Percentiles rank a stretch among this genome's conserved stretches.
Evolutionary conservation across 2,888 invertebrate genomes (phyloP).

Genomic region (Clivina fossor): DNA sequence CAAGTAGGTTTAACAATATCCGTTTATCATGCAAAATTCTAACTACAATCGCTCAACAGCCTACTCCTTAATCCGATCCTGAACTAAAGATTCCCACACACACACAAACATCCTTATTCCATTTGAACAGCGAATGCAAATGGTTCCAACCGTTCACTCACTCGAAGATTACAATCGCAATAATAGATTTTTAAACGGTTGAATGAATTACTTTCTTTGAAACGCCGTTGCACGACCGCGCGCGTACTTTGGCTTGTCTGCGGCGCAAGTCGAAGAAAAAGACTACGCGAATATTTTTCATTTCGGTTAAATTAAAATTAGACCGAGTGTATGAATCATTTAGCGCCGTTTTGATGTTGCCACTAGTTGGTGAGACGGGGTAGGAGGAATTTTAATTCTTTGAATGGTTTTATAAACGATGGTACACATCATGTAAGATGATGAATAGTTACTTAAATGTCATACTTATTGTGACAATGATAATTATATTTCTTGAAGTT

Average conservation of each 20-base stretch:
- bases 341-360: slow-evolving; percentile 13
- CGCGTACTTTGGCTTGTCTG: background rate
- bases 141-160: slow-evolving; percentile 17
- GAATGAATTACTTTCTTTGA: slow-evolving; percentile 29
- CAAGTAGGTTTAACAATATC: too few species aligned
- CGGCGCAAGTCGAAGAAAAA: slow-evolving; percentile 18
- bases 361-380: background rate
- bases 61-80: too few species aligned
- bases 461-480: too few species aligned
- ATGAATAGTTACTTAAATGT: too few species aligned
- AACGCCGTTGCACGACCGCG: too few species aligned
- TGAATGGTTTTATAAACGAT: too few species aligned
- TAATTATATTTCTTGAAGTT: too few species aligned
- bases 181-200: slow-evolving; percentile 32
- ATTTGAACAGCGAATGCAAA: slow-evolving; percentile 9
- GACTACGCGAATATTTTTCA: slow-evolving; percentile 15
- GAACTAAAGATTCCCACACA: too few species aligned
- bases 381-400: too few species aligned
- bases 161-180: slow-evolving; percentile 27
- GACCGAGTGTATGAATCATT: slow-evolving; percentile 31
- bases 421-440: too few species aligned
- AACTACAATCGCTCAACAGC: too few species aligned
- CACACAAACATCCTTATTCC: background rate
- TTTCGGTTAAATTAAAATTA: slow-evolving; percentile 33
- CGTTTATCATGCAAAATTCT: too few species aligned